Conservation (phyloP, 2,888 invertebrate genomes). For the Bedellia somnulentella region DNA sequence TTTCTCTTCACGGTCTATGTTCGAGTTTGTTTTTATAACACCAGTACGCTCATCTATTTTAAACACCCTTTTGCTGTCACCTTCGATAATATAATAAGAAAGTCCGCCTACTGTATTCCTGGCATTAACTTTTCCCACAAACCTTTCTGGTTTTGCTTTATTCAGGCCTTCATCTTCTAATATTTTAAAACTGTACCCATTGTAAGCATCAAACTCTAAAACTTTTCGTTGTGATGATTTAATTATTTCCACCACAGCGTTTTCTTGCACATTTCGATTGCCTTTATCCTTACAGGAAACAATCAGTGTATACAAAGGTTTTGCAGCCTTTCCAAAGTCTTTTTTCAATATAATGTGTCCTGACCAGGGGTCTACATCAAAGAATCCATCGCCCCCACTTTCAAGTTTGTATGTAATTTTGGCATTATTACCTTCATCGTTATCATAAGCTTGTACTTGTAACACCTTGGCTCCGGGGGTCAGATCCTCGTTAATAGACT, state of each 20-base stretch:
- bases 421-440: constrained; percentile 88
- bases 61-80: constrained; percentile 78
- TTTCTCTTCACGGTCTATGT: constrained; percentile 82
- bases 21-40: constrained; percentile 72
- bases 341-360: constrained; percentile 74
- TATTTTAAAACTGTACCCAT: constrained; percentile 81
- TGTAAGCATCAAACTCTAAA: constrained; percentile 74
- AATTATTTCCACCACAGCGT: constrained; percentile 80
- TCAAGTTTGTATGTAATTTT: constrained; percentile 77
- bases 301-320: constrained; percentile 70
- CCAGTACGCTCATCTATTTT: constrained; percentile 80
- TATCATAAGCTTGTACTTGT: constrained; percentile 80
- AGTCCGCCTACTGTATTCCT: constrained; percentile 61
- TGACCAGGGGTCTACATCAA: constrained; percentile 75
- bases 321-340: constrained; percentile 65
- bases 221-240: constrained; percentile 71
- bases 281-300: constrained; percentile 83
- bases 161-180: constrained; percentile 76
- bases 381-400: constrained; percentile 77
- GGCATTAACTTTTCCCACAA: constrained; percentile 77
- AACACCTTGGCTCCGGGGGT: constrained; percentile 67
- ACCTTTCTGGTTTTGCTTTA: constrained; percentile 64
- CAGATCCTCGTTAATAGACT: constrained; percentile 71
- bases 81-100: constrained; percentile 77
- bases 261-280: constrained; percentile 69